These are phyloP conservation scores for Hozukius guyotensis DNA, from an alignment of 2,797 vertebrate genomes.

Conservation along the genomic window DNA sequence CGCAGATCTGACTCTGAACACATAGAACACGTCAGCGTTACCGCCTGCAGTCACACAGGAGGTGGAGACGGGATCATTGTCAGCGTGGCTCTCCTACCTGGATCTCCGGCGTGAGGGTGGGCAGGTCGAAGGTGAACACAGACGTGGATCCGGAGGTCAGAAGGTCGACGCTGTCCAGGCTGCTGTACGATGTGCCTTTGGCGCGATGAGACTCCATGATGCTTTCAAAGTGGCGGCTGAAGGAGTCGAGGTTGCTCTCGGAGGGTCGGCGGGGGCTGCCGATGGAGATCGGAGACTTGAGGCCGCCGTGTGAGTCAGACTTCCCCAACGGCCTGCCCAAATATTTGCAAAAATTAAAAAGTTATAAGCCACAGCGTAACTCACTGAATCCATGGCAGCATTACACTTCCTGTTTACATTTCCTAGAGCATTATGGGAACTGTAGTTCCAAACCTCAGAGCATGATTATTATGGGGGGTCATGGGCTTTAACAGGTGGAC, in stretches of 20 bases:
- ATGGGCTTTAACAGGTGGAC: neutral
- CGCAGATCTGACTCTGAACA: conserved; percentile 86
- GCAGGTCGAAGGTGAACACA: conserved; percentile 93
- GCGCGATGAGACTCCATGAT: conserved; percentile 95
- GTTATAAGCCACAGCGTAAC: neutral
- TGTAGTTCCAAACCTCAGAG: neutral
- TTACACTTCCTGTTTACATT: neutral
- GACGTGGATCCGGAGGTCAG: conserved; percentile 90
- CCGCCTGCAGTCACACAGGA: neutral
- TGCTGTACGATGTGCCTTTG: conserved; percentile 94
- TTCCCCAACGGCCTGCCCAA: conserved; percentile 1
- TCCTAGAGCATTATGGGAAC: neutral
- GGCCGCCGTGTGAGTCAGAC: conserved; percentile 55
- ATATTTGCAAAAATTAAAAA: no score
- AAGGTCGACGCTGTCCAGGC: conserved; percentile 90
- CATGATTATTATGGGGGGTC: neutral
- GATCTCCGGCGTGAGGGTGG: conserved; percentile 88
- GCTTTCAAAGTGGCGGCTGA: conserved; percentile 94
- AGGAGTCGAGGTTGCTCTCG: conserved; percentile 86
- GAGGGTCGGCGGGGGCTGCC: conserved; percentile 86
- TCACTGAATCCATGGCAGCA: neutral
- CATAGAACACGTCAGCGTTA: neutral
- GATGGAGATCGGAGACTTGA: conserved; percentile 90
- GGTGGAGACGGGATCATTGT: fast-evolving
- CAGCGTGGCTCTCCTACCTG: conserved; percentile 66